Base-by-base conservation (phyloP, 2,113 vertebrate genomes). In the Pardalotus punctatus region DNA sequence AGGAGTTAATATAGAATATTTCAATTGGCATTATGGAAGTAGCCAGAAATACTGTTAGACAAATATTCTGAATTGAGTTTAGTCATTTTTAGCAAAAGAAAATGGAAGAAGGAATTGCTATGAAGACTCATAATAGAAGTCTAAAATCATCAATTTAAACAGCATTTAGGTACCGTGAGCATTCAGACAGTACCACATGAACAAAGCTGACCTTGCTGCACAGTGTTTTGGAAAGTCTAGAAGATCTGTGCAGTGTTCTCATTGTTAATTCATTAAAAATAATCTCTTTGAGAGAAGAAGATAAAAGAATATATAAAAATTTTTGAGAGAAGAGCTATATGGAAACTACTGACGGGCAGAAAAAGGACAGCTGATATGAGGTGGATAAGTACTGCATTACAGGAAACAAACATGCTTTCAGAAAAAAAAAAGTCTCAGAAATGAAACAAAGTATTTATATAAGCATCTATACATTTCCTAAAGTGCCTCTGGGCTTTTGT, bases 91-190 rank as follows among this genome's bases (percentile, higher is more conserved):
- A 79, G 20, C 31, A 64, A 81, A 91, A 91, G 15, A 65, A 80
- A 72, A 33, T 50, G n/a, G 23, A 67, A 72, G 57, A 53, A 36
- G 14, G 12, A 66, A 56, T 54, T 78, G 3, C 25, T 87, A 64
- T 13, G 5, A 53, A 36, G 27, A 14, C 74, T 29, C 8, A 13
- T 60, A 51, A 60, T 58, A 40, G 18, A 87, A 67, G 19, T 42
- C 27, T 87, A 70, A 81, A 84, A 50, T 71, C 3, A 47, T 51
- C 21, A 2, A 35, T 86, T 93, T 84, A 77, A 96, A 22, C 4
- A n/a, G 4, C 12, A 11, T 8, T 1, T 10, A 25, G 45, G 31
- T 81, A 25, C 42, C 0, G 0, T 43, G 22, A 48, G 3, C 36
- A 22, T 84, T 86, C 50, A 54, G 56, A 38, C 19, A 74, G 29